These are phyloP conservation scores for Pararge aegeria DNA, from an alignment of 1,140 invertebrate genomes.

Conservation along the genomic window DNA sequence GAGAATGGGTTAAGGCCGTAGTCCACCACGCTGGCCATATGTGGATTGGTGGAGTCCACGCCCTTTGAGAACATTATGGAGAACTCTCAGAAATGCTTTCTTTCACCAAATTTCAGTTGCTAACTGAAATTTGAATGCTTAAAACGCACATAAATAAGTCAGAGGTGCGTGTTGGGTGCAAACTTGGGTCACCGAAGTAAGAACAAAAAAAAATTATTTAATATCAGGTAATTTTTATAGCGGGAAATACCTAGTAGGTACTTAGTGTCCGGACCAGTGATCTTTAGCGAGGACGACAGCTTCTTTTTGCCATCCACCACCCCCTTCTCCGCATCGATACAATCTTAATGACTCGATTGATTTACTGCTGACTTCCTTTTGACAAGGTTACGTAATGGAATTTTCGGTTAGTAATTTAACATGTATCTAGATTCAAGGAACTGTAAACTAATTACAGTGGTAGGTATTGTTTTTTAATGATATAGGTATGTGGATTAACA, in stretches of 20 bases:
- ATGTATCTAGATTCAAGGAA: neutral
- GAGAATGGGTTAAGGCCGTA: no score
- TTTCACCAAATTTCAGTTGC: no score
- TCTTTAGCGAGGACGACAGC: constrained; percentile 12
- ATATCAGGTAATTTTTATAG: neutral
- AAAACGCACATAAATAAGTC: no score
- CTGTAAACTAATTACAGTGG: neutral
- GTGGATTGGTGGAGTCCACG: no score
- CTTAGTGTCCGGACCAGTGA: constrained; percentile 1
- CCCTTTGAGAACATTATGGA: no score
- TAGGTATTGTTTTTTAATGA: neutral
- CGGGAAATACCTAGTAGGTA: neutral
- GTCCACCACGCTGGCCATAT: no score
- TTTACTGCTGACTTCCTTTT: constrained; percentile 6
- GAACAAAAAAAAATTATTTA: neutral
- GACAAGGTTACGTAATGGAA: neutral
- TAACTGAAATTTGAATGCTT: no score
- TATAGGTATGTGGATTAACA: no score
- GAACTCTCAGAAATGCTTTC: no score
- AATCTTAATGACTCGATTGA: neutral
- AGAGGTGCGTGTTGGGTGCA: no score
- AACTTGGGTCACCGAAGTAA: no score
- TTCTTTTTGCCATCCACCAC: neutral
- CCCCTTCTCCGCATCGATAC: constrained; percentile 1
- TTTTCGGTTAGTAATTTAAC: neutral